Evolutionary conservation across 2,797 vertebrate species (phyloP).

Genomic region (Pogoniulus pusillus): DNA sequence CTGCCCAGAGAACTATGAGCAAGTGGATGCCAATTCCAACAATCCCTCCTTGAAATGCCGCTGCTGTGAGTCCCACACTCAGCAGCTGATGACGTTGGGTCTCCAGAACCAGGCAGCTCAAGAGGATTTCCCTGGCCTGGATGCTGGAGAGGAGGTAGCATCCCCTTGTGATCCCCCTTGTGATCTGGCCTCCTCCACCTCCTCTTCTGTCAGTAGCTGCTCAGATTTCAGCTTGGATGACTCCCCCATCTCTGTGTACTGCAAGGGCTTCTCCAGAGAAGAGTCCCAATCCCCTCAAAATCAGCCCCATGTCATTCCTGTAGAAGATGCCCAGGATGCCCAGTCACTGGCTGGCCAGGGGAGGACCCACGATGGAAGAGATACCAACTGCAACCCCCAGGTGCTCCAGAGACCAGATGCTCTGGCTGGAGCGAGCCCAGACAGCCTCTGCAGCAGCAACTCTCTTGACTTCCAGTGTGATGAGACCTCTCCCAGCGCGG

Average conservation of each 20-base stretch:
- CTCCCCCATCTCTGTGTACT: conserved; percentile 80
- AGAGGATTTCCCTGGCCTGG: conserved; percentile 41
- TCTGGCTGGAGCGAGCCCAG: conserved; percentile 70
- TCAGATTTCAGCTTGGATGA: conserved; percentile 92
- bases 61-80: conserved; percentile 86
- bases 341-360: not conserved
- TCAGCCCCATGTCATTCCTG: conserved; percentile 60
- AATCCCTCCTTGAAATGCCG: conserved; percentile 87
- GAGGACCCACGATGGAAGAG: not conserved
- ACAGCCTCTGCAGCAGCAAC: conserved; percentile 70
- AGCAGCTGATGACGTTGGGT: conserved; percentile 77
- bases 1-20: not conserved
- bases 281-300: conserved; percentile 50
- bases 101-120: conserved; percentile 72
- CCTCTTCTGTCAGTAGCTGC: conserved; percentile 94
- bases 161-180: conserved; percentile 63
- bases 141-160: conserved; percentile 48
- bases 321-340: not conserved
- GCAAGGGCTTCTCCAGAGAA: conserved; percentile 54
- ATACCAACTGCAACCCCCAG: conserved; percentile 46
- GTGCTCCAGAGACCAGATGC: conserved; percentile 61
- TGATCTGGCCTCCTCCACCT: conserved; percentile 84
- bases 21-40: conserved; percentile 90
- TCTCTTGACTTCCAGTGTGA: conserved; percentile 65
- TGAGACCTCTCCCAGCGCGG: conserved; percentile 69